Base-by-base conservation (phyloP, 2,888 invertebrate genomes). In the Standfussiana lucernea region DNA sequence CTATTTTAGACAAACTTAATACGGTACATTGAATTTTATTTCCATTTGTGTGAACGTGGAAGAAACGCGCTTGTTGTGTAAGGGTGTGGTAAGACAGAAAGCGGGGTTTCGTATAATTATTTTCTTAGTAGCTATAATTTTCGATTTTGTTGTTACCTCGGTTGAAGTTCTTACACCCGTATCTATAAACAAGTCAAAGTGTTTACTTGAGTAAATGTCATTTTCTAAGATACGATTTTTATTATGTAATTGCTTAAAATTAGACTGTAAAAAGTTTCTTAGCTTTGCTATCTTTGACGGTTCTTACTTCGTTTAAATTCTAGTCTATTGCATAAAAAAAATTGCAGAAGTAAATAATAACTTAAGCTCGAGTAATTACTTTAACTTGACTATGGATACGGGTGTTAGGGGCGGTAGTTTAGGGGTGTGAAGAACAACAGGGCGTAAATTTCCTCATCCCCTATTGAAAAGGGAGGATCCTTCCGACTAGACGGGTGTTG, bases 1-100 rank as follows among this genome's bases (percentile, higher is more conserved):
- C 42, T 56, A 40, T 77, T 72, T 70, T 47, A 62, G 21, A 62
- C 21, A 66, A 70, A 83, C 50, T 37, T n/a, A 56, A 50, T 21
- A 83, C 56, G 42, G 72, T 59, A 64, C 70, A 83, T 79, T 79
- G 70, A 73, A 62, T 82, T 83, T 82, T 83, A 79, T 79, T 56
- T 71, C 13, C 15, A 70, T 79, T 62, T 79, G 15, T 53, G 72
- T 83, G 65, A 71, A 67, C 50, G 45, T 59, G 8, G 70, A 45
- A 42, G 56, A 45, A 66, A 66, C 45, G 21, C 42, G 35, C 13
- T 50, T 59, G 56, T 24, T 50, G n/a, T 24, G 1, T 56, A 50
- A 62, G 21, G 79, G 10, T 2, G 0, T 2, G 61, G 66, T 73
- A 3, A 21, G 2, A 62, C 3, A 50, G 45, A 11, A 4, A 61